Base-by-base conservation (phyloP, 2,797 vertebrate genomes). In the Smutsia temminckii region DNA sequence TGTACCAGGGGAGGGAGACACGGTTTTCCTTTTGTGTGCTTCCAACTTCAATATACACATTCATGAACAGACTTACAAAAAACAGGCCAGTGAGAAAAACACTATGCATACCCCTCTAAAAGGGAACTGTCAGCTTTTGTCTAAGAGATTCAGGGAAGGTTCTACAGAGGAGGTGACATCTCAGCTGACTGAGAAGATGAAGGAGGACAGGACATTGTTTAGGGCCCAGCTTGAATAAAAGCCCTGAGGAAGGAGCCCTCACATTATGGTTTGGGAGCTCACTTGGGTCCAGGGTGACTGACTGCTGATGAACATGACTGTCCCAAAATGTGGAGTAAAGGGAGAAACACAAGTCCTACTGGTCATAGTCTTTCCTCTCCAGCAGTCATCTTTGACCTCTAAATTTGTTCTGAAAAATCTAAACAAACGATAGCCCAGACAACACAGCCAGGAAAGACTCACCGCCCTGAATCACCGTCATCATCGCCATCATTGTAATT, bases 401-500 rank as follows among this genome's bases (percentile, higher is more conserved):
- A 75, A 77, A 94, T 97, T 98, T 96, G 79, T 97, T 97, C 94
- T 94, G 4, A 94, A 90, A 86, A 97, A 91, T 85, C 68, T 92
- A 57, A 93, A 96, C 66, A 81, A 57, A 85, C 81, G 85, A 55
- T 81, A 91, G 87, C 81, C 72, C 89, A 95, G 81, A 80, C 96
- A 91, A 97, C 72, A 18, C 32, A 51, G 59, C 59, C 68, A 69
- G 83, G 66, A 92, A 72, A 85, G 71, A 84, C 94, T 95, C 96
- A 81, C 40, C 51, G 0, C 81, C 72, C 79, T 91, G 85, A 46
- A 46, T 46, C 10, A 11, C 46, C 9, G 2, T 46, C 46, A 46
- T 12, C 11, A 46, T 46, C 46, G 11, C 12, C 46, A 46, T 10
- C 46, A 12, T 46, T 55, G 89, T 77, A 10, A 8, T 69, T 72